These are phyloP conservation scores for Dysdera silvatica DNA, from an alignment of 1,140 invertebrate species.

Conservation along the genomic window DNA sequence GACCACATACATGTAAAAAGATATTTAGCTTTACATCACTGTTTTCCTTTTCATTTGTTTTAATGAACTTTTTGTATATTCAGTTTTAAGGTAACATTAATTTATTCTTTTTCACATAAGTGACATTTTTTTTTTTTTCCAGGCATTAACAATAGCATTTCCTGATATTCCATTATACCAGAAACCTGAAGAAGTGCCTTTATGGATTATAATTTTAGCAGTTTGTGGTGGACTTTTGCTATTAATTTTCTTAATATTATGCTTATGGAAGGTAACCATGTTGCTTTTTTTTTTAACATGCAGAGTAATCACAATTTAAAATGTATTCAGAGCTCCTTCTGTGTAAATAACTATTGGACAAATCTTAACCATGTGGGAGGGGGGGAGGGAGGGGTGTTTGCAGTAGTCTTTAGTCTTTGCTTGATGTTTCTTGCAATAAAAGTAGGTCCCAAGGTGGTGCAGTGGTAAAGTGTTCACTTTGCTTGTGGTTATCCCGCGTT, in stretches of 20 bases:
- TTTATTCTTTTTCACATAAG: constrained; percentile 11
- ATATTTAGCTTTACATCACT: neutral
- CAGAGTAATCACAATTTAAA: too few species aligned
- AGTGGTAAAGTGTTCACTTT: too few species aligned
- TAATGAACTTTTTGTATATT: neutral
- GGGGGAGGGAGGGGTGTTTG: too few species aligned
- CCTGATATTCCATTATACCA: constrained; percentile 62
- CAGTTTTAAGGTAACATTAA: neutral
- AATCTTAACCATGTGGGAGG: too few species aligned
- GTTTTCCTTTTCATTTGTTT: neutral
- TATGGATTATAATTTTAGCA: constrained; percentile 75
- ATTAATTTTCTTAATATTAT: constrained; percentile 63
- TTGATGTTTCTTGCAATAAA: too few species aligned
- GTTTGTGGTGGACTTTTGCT: constrained; percentile 68
- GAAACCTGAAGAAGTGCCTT: constrained; percentile 58
- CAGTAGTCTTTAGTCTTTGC: too few species aligned
- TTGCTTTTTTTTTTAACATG: too few species aligned
- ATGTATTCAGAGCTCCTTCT: too few species aligned
- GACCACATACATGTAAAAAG: constrained; percentile 48
- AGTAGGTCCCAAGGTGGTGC: too few species aligned
- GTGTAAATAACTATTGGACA: too few species aligned
- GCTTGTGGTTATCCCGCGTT: too few species aligned
- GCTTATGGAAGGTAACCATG: constrained; percentile 63
- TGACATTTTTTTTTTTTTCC: constrained; percentile 26
- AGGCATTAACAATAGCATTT: constrained; percentile 72